These are phyloP conservation scores for Drosophila melanogaster DNA, from an alignment of 1,140 invertebrate species.

Conservation along the genomic window Release_6_plus_ISO1_MT NC_004354.4:4157501-4158000, in stretches of 20 bases:
- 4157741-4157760: not conserved
- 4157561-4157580: slow-evolving; percentile 81
- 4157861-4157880: slow-evolving; percentile 80
- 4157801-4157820: slow-evolving; percentile 11
- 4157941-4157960: too few relatives aligned
- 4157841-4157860: slow-evolving; percentile 47
- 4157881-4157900: slow-evolving; percentile 66
- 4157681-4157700: slow-evolving; percentile 77
- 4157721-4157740: slow-evolving; percentile 39
- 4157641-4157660: not conserved
- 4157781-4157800: not conserved
- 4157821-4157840: slow-evolving; percentile 59
- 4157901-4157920: slow-evolving; percentile 49
- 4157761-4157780: not conserved
- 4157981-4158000: too few relatives aligned
- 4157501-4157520: slow-evolving; percentile 37
- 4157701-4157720: slow-evolving; percentile 81
- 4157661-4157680: slow-evolving; percentile 34
- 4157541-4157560: slow-evolving; percentile 82
- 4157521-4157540: slow-evolving; percentile 66
- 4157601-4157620: slow-evolving; percentile 51
- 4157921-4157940: not conserved
- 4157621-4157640: slow-evolving; percentile 29
- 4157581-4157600: slow-evolving; percentile 22
- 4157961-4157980: too few relatives aligned